These are phyloP conservation scores for Zaprionus ornatus DNA, from an alignment of 1,140 invertebrate species.

Conservation along the genomic window DNA sequence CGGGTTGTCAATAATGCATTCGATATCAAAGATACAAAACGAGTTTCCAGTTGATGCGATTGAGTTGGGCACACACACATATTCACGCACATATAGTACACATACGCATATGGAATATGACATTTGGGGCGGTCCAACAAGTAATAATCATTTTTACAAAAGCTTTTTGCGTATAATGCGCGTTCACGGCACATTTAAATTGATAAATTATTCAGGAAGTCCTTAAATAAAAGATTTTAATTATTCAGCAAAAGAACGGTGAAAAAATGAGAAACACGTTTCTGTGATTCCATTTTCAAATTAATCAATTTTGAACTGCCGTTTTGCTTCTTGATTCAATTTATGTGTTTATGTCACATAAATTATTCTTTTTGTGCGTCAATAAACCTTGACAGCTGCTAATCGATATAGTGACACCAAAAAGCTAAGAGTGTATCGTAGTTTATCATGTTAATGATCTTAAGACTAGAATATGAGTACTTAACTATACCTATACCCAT, in stretches of 20 bases:
- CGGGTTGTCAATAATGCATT: constrained; percentile 71
- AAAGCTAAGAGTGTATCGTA: neutral
- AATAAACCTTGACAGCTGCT: neutral
- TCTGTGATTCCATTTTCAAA: constrained; percentile 2
- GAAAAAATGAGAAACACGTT: constrained; percentile 2
- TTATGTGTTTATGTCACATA: constrained; percentile 4
- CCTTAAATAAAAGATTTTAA: constrained; percentile 12
- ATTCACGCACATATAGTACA: neutral
- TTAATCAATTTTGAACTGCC: constrained; percentile 35
- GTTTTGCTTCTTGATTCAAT: constrained; percentile 13
- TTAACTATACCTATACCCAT: no score
- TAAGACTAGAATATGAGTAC: neutral
- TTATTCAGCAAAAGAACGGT: constrained; percentile 19
- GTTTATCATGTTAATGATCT: neutral
- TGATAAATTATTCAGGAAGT: constrained; percentile 38
- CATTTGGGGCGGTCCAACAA: neutral
- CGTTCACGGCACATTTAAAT: constrained; percentile 20
- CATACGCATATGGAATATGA: neutral
- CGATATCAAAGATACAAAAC: constrained; percentile 62
- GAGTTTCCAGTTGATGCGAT: constrained; percentile 43
- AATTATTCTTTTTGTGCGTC: constrained; percentile 12
- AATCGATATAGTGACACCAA: no score
- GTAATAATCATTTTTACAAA: constrained; percentile 42
- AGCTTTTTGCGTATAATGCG: constrained; percentile 29
- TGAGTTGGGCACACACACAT: constrained; percentile 15